These are phyloP conservation scores for Podarcis muralis DNA, from an alignment of 2,113 vertebrate genomes.

Conservation along the genomic window DNA sequence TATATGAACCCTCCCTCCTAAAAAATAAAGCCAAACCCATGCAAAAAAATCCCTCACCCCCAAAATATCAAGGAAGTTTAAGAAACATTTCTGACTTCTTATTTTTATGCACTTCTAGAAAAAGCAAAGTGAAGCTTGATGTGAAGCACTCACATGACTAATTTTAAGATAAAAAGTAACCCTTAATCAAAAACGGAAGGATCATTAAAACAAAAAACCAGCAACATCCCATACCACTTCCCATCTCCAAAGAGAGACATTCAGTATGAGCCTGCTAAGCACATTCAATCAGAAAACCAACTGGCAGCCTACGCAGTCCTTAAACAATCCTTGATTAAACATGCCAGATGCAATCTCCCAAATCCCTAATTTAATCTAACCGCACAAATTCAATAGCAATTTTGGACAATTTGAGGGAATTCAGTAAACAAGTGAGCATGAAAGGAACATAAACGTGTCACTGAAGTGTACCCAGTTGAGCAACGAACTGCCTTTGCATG, in stretches of 20 bases:
- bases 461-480: neutral
- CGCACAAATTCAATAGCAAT: constrained; percentile 25
- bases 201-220: neutral
- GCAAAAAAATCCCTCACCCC: neutral
- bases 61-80: neutral
- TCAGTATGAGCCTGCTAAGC: neutral
- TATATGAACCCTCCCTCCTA: neutral
- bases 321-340: constrained; percentile 13
- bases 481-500: neutral
- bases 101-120: neutral
- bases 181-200: neutral
- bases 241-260: neutral
- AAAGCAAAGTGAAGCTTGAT: neutral
- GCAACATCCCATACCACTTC: neutral
- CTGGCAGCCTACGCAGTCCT: neutral
- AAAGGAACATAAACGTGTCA: neutral
- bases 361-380: constrained; percentile 17
- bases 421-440: neutral
- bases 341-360: neutral
- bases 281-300: neutral
- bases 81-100: neutral
- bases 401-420: constrained; percentile 17
- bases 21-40: neutral
- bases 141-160: neutral
- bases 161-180: neutral